Evolutionary conservation across 2,797 vertebrate genomes (phyloP), one percentile per base, ranked within the genome.

Genomic region (Epinephelus awoara): DNA sequence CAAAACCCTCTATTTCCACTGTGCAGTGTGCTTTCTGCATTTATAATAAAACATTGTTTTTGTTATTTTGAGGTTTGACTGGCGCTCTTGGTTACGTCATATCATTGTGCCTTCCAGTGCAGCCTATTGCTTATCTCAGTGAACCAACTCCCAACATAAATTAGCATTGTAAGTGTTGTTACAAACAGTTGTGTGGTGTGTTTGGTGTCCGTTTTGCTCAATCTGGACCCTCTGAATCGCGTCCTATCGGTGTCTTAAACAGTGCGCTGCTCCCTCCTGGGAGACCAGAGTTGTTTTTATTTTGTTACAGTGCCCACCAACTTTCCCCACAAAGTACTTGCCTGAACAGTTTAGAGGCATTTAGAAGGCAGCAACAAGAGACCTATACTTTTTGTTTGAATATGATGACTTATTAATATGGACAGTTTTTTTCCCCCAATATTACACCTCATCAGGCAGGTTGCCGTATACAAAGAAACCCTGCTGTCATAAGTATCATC

Each of bases 401-500:
- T 19, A 55, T 34, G 19, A 21, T 2, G 3, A 9, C 25, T 46
- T 47, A 29, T 25, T 47, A 15, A n/a, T 21, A 29, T 27, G 15
- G 9, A 56, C 14, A 42, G 3, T 50, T 29, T 27, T 4, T 56
- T 25, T 65, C 12, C 29, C 34, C 3, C 5, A n/a, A 21, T 27
- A 18, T 56, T 11, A 13, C 34, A 67, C 8, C 4, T 56, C 21
- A 42, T 65, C 46, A 52, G 34, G 15, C 27, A 51, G 58, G 7
- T 13, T 64, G 67, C 50, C 19, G 23, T 10, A n/a, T 23, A 23
- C n/a, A 42, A 51, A 51, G 55, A 61, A 34, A 46, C 15, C 27
- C 18, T 38, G 19, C 58, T 74, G 75, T 57, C n/a, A 56, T 64
- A 46, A 65, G 27, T 21, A 63, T 76, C 19, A 10, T 12, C 44